phyloP scores from a whole-genome alignment of 2,797 vertebrate species.

The Perodicticus potto region DNA sequence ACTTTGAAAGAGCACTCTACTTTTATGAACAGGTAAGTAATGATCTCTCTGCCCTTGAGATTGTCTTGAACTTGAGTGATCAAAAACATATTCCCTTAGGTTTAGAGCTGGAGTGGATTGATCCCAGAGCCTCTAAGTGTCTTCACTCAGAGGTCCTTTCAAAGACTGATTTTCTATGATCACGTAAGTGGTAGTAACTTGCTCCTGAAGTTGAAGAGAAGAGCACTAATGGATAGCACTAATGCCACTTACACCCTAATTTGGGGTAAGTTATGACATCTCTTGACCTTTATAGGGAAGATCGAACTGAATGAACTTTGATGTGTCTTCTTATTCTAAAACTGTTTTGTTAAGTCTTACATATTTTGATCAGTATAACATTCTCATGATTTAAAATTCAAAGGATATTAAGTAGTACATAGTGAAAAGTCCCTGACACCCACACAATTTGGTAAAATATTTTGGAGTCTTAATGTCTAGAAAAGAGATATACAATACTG shows the following conservation, averaged over 20 bases:
- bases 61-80: neutral
- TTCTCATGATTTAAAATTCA: slow-evolving; percentile 6
- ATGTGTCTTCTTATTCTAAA: slow-evolving; percentile 11
- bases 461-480: neutral
- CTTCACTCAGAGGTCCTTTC: neutral
- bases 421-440: neutral
- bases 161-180: neutral
- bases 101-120: neutral
- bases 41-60: neutral
- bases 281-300: neutral
- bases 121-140: neutral
- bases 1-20: slow-evolving; percentile 99
- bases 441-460: neutral
- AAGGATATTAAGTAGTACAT: neutral
- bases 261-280: neutral
- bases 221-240: neutral
- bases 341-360: slow-evolving; percentile 12
- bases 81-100: neutral
- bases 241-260: neutral
- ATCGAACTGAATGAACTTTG: neutral
- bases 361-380: neutral
- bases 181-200: neutral
- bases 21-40: slow-evolving; percentile 99
- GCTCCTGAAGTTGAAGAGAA: neutral
- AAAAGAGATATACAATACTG: neutral